phyloP scores from a whole-genome alignment of 1,140 invertebrate species.

The Varroa destructor region DNA sequence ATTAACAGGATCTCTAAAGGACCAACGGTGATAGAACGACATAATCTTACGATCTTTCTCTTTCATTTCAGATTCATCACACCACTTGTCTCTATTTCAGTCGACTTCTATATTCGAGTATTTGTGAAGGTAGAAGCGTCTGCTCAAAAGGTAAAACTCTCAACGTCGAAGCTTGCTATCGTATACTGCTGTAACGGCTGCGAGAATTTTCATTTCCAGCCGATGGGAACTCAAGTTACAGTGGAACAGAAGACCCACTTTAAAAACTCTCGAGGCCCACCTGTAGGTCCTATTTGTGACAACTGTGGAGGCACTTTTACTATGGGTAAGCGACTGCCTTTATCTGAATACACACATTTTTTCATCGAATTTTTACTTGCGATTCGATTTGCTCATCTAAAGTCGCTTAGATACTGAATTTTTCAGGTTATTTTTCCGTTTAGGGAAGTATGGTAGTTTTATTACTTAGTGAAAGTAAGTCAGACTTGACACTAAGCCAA shows the following conservation, averaged over 20 bases:
- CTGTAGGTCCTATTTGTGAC: conserved; percentile 53
- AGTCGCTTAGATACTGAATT: too few relatives aligned
- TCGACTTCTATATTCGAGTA: conserved; percentile 91
- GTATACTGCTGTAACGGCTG: conserved; percentile 80
- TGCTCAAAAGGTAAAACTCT: conserved; percentile 10
- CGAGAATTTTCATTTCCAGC: conserved; percentile 59
- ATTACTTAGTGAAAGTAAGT: too few relatives aligned
- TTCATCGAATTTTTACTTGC: too few relatives aligned
- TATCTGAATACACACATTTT: too few relatives aligned
- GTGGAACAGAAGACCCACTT: conserved; percentile 37
- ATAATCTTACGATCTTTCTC: background rate
- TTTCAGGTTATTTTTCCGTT: too few relatives aligned
- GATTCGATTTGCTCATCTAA: too few relatives aligned
- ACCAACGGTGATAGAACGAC: too few relatives aligned
- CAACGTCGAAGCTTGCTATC: conserved; percentile 55
- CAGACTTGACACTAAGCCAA: too few relatives aligned
- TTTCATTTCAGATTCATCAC: conserved; percentile 56
- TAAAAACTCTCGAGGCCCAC: conserved; percentile 49
- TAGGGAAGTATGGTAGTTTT: too few relatives aligned
- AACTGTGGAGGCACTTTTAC: conserved; percentile 59
- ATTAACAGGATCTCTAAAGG: too few relatives aligned
- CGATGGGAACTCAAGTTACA: conserved; percentile 50
- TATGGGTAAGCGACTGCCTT: background rate
- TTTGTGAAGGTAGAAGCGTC: conserved; percentile 59
- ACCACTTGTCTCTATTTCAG: conserved; percentile 77